Conservation (phyloP, 2,797 vertebrate genomes). For the Crenuchus spilurus region DNA sequence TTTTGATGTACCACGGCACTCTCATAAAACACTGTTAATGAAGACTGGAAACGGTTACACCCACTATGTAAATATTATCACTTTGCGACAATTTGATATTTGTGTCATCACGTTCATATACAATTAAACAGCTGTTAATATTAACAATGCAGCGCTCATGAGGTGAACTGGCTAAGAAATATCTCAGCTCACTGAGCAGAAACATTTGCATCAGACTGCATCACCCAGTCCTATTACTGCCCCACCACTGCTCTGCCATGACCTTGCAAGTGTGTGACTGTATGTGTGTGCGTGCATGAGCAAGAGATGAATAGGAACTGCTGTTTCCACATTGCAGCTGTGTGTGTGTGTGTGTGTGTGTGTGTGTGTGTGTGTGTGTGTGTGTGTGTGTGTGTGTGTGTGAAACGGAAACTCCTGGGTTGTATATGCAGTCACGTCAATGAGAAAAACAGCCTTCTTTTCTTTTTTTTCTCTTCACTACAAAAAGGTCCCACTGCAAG, state of each 20-base stretch:
- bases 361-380: slow-evolving; percentile 19
- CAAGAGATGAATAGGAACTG: slow-evolving; percentile 47
- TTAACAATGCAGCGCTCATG: no score
- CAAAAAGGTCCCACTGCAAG: not conserved
- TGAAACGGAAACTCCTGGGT: slow-evolving; percentile 28
- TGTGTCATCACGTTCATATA: no score
- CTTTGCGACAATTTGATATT: no score
- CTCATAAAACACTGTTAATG: no score
- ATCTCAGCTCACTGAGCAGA: no score
- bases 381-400: slow-evolving; percentile 35
- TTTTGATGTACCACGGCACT: no score
- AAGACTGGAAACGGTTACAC: no score
- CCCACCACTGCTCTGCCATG: not conserved
- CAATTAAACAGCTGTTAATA: no score
- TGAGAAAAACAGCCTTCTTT: slow-evolving; percentile 34
- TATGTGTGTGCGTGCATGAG: slow-evolving; percentile 23
- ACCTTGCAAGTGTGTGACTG: slow-evolving; percentile 5
- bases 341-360: slow-evolving; percentile 15
- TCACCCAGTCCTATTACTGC: not conserved
- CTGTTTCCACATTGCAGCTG: slow-evolving; percentile 28
- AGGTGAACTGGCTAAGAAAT: no score
- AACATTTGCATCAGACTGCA: no score
- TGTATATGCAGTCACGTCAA: slow-evolving; percentile 9
- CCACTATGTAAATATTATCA: no score
- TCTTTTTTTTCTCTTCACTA: slow-evolving; percentile 32